Conservation (phyloP, 2,888 invertebrate species). For the Drosophila merina region DNA sequence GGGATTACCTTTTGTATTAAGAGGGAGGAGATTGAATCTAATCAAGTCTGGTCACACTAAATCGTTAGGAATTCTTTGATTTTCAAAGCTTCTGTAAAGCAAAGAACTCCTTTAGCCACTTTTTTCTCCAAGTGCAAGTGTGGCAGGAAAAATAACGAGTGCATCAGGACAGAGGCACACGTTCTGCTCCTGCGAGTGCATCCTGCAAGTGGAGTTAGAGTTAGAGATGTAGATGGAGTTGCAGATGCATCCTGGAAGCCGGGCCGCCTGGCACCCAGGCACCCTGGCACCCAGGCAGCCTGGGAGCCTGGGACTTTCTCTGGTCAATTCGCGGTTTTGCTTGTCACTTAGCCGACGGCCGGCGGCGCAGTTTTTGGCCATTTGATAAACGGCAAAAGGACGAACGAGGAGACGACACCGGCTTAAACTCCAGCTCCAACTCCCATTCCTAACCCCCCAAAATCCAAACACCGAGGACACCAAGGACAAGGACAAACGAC, state of each 20-base stretch:
- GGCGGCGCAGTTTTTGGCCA: constrained; percentile 63
- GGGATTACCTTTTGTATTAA: too few species aligned
- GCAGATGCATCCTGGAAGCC: constrained; percentile 1
- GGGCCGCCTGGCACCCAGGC: constrained; percentile 56
- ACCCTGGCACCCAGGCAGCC: constrained; percentile 53
- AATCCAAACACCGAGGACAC: constrained; percentile 7
- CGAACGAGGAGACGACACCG: constrained; percentile 32
- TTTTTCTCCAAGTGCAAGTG: constrained; percentile 21
- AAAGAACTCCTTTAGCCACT: background rate
- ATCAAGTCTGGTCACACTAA: too few species aligned
- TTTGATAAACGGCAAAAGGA: constrained; percentile 70
- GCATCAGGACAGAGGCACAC: constrained; percentile 25
- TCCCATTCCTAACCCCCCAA: constrained; percentile 24
- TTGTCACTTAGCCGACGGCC: constrained; percentile 81
- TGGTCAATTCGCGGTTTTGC: constrained; percentile 83
- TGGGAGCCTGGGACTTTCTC: constrained; percentile 68
- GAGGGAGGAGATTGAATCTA: too few species aligned
- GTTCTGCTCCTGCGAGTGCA: constrained; percentile 16
- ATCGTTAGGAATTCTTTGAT: background rate
- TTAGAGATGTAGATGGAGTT: constrained; percentile 7
- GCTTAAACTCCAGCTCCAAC: background rate
- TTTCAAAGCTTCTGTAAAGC: background rate
- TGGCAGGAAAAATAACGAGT: constrained; percentile 47
- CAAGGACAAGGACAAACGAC: constrained; percentile 40
- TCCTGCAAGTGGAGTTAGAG: constrained; percentile 24